These are phyloP conservation scores for Epinotia nisella DNA, from an alignment of 2,888 invertebrate genomes.

Conservation along the genomic window DNA sequence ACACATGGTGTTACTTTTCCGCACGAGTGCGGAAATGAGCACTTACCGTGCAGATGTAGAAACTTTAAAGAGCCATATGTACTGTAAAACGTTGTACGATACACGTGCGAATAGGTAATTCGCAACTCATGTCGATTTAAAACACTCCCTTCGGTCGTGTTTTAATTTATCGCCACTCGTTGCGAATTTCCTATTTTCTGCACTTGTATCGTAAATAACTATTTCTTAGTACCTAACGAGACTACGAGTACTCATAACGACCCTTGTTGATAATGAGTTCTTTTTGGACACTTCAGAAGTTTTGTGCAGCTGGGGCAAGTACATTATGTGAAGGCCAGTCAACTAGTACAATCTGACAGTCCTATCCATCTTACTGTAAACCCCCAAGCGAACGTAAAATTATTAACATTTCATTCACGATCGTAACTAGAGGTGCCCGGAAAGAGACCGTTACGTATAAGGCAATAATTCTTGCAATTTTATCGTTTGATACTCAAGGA, in stretches of 20 bases:
- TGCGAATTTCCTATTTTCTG: too few relatives aligned
- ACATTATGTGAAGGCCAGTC: not conserved
- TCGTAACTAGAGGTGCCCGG: conserved; percentile 36
- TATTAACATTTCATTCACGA: not conserved
- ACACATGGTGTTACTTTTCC: too few relatives aligned
- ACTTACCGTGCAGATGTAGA: too few relatives aligned
- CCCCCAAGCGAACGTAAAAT: not conserved
- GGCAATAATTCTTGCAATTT: conserved; percentile 40
- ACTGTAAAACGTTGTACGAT: too few relatives aligned
- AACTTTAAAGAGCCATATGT: too few relatives aligned
- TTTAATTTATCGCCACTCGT: too few relatives aligned
- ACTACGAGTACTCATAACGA: too few relatives aligned
- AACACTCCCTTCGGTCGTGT: too few relatives aligned
- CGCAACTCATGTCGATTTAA: too few relatives aligned
- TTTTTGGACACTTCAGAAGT: not conserved
- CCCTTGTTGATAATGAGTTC: conserved; percentile 9
- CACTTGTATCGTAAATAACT: too few relatives aligned
- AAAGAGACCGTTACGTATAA: conserved; percentile 37
- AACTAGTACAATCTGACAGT: not conserved
- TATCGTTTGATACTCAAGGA: conserved; percentile 31
- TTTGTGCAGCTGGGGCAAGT: not conserved
- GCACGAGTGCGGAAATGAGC: too few relatives aligned
- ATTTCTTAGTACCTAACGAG: conserved; percentile 9
- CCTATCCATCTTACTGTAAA: not conserved
- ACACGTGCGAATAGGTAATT: too few relatives aligned